Evolutionary conservation across 2,113 vertebrate species (phyloP), one percentile per base, ranked within the genome.

Genomic region (Aix galericulata): DNA sequence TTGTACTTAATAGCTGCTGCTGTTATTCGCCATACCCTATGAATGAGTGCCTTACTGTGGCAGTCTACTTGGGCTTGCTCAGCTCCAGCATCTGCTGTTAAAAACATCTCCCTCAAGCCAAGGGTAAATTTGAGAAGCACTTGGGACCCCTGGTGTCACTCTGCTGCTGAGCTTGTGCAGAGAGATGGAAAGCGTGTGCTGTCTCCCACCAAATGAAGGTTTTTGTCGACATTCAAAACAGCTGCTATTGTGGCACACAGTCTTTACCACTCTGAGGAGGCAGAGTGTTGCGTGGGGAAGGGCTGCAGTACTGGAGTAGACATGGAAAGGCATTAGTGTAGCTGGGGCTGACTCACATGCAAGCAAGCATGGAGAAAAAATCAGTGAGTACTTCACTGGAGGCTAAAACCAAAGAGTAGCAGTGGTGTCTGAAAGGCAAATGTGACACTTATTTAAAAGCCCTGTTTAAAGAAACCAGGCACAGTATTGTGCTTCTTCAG

Each of bases 1-100:
- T 59, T 74, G n/a, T 63, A 29, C 74, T 79, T 96, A 73, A 64
- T 89, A 93, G 93, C 55, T 82, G 34, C 53, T 72, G 13, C 73
- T 86, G 17, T 67, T 85, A 60, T 63, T 94, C 71, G 56, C n/a
- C n/a, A 20, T 71, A 20, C 8, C 25, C 55, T 80, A 2, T 42
- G 59, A 86, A 32, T 2, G 8, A 82, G 13, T 4, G 17, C 46
- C 62, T 29, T 59, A 18, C 21, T 18, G 32, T 46, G 32, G 27
- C 66, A 46, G 25, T 0, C 0, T 36, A 44, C 44, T 56, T 20
- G 36, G 73, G 21, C 40, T 82, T 48, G 32, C 13, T 26, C 42
- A 92, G 32, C 71, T 38, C 9, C 21, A 44, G 16, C 88, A 7
- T 27, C 15, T 59, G 20, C 55, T 68, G 27, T 31, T 68, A 68